Percentiles rank a stretch among this genome's conserved stretches.
Conservation (phyloP, 1,140 invertebrate genomes). For the Platyscapa corneri region DNA sequence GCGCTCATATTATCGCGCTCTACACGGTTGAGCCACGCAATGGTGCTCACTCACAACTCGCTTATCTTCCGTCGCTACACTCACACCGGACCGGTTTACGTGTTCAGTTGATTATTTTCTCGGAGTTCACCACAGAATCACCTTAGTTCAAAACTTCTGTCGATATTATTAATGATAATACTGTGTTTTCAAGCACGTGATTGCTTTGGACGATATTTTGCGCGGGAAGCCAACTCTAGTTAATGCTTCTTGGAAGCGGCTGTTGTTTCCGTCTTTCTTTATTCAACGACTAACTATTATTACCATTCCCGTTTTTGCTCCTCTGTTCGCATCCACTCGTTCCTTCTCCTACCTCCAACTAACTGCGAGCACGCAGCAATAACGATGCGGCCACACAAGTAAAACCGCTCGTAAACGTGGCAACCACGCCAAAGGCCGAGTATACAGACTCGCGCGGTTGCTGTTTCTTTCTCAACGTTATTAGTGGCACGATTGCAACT, state of each 20-base stretch:
- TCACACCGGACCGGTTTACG: neutral
- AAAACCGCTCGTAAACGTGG: constrained; percentile 24
- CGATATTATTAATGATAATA: too few relatives aligned
- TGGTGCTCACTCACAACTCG: neutral
- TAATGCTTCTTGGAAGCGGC: neutral
- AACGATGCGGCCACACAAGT: neutral
- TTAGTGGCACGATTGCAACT: too few relatives aligned
- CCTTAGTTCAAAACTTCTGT: too few relatives aligned
- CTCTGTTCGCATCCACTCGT: neutral
- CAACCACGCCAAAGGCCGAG: constrained; percentile 30
- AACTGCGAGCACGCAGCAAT: neutral
- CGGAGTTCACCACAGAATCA: too few relatives aligned
- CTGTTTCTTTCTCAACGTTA: too few relatives aligned
- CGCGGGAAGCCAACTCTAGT: neutral
- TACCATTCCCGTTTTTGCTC: neutral
- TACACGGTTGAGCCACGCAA: constrained; percentile 9
- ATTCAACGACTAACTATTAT: neutral
- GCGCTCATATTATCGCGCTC: constrained; percentile 70
- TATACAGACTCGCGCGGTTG: neutral
- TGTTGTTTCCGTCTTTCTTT: neutral
- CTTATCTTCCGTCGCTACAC: constrained; percentile 11
- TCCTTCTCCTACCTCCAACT: neutral
- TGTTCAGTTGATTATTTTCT: neutral
- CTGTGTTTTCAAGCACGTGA: neutral
- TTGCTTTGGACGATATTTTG: neutral